phyloP scores from a whole-genome alignment of 2,888 invertebrate species.

The Andricus curvator region DNA sequence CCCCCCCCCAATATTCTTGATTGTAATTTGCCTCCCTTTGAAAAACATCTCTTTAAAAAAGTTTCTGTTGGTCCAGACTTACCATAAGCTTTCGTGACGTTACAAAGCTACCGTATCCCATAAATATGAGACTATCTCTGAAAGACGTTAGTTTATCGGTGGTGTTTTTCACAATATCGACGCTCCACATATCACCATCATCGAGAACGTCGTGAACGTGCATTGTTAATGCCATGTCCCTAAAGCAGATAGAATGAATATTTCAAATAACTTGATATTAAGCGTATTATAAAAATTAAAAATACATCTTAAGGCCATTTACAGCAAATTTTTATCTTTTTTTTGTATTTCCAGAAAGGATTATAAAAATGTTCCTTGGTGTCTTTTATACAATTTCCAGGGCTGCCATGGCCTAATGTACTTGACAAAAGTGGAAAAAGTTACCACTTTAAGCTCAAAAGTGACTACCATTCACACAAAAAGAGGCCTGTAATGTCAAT shows the following conservation, averaged over 20 bases:
- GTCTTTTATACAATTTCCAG: too few species aligned
- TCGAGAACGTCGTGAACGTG: constrained; percentile 60
- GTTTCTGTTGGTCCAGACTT: constrained; percentile 3
- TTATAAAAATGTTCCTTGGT: too few species aligned
- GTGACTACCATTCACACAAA: too few species aligned
- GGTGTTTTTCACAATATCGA: constrained; percentile 72
- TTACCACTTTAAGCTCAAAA: too few species aligned
- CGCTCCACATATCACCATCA: constrained; percentile 62
- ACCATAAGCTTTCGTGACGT: constrained; percentile 58
- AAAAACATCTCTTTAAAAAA: neutral
- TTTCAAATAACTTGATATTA: neutral
- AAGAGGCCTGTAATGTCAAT: too few species aligned
- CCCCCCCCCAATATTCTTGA: too few species aligned
- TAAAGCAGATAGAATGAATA: neutral
- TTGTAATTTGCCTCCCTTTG: neutral
- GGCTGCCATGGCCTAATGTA: too few species aligned
- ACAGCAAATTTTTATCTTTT: too few species aligned
- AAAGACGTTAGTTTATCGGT: constrained; percentile 67
- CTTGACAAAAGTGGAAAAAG: too few species aligned
- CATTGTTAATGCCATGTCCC: constrained; percentile 60
- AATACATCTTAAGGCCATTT: too few species aligned
- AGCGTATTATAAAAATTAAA: neutral
- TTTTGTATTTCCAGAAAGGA: too few species aligned
- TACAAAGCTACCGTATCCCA: constrained; percentile 73
- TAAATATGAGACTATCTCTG: constrained; percentile 77